Percentiles rank a stretch among this genome's conserved stretches.
phyloP scores from a whole-genome alignment of 1,140 invertebrate genomes.

The Drosophila parabipectinata region DNA sequence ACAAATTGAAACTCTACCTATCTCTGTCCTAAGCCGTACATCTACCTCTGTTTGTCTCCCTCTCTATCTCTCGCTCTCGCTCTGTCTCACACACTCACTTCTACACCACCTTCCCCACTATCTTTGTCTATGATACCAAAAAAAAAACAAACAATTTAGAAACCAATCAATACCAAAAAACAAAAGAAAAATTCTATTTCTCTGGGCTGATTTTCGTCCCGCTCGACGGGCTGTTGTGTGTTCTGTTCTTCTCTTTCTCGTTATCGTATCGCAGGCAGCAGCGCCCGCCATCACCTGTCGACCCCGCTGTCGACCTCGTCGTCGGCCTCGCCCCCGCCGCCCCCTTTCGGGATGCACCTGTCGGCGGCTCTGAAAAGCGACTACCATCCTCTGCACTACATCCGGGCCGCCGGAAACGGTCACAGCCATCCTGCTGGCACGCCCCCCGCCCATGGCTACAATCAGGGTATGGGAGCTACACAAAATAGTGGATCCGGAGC shows the following conservation, averaged over 20 bases:
- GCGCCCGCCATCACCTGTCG: constrained; percentile 79
- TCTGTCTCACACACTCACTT: constrained; percentile 46
- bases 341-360: constrained; percentile 75
- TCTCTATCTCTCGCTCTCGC: constrained; percentile 34
- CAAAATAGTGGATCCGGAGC: constrained; percentile 12
- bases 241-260: constrained; percentile 84
- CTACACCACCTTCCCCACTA: constrained; percentile 30
- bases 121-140: constrained; percentile 61
- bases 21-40: constrained; percentile 47
- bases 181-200: constrained; percentile 72
- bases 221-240: constrained; percentile 82
- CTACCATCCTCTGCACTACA: constrained; percentile 72
- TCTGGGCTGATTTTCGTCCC: constrained; percentile 84
- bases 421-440: constrained; percentile 57
- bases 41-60: constrained; percentile 28
- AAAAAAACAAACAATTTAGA: constrained; percentile 46
- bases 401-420: constrained; percentile 66
- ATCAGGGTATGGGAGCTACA: constrained; percentile 37
- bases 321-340: constrained; percentile 75
- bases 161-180: constrained; percentile 39
- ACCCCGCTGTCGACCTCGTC: constrained; percentile 78
- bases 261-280: constrained; percentile 80
- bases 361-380: constrained; percentile 77
- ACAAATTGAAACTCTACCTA: constrained; percentile 46
- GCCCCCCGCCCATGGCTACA: constrained; percentile 62